Evolutionary conservation across 2,888 invertebrate species (phyloP).

Genomic region (Ophonus ardosiacus): DNA sequence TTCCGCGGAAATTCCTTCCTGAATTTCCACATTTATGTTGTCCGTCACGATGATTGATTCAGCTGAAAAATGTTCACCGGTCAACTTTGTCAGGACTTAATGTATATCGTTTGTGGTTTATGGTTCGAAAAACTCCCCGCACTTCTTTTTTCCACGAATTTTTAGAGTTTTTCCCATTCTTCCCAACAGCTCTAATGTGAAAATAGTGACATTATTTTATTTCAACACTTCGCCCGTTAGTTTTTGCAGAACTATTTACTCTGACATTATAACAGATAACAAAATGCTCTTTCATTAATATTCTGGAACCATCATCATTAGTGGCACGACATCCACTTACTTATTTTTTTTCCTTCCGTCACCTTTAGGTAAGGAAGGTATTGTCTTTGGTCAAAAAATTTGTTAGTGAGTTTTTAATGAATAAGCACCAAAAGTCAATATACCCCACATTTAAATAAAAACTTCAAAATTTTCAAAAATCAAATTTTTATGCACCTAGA

Average conservation of each 20-base stretch:
- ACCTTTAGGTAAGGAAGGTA: too few species aligned
- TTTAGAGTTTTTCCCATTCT: constrained; percentile 38
- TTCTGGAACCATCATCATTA: not conserved
- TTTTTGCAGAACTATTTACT: not conserved
- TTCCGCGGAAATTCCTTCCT: constrained; percentile 51
- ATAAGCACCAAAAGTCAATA: too few species aligned
- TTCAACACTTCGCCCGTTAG: not conserved
- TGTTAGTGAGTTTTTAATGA: too few species aligned
- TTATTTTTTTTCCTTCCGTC: too few species aligned
- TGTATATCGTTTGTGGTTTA: constrained; percentile 59
- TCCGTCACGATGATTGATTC: constrained; percentile 56
- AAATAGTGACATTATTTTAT: constrained; percentile 24
- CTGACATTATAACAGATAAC: not conserved
- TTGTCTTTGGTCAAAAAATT: too few species aligned
- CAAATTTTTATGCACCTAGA: too few species aligned
- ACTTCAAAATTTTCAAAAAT: too few species aligned
- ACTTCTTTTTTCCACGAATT: constrained; percentile 31
- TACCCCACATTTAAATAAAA: too few species aligned
- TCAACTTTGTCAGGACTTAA: constrained; percentile 57
- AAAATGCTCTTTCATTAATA: not conserved
- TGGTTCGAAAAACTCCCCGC: constrained; percentile 45
- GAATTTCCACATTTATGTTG: constrained; percentile 60
- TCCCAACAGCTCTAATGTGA: constrained; percentile 32
- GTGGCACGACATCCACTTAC: not conserved
- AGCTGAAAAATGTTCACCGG: constrained; percentile 52